These are phyloP conservation scores for Hippocampus zosterae DNA, from an alignment of 2,113 vertebrate genomes.

Conservation along the genomic window DNA sequence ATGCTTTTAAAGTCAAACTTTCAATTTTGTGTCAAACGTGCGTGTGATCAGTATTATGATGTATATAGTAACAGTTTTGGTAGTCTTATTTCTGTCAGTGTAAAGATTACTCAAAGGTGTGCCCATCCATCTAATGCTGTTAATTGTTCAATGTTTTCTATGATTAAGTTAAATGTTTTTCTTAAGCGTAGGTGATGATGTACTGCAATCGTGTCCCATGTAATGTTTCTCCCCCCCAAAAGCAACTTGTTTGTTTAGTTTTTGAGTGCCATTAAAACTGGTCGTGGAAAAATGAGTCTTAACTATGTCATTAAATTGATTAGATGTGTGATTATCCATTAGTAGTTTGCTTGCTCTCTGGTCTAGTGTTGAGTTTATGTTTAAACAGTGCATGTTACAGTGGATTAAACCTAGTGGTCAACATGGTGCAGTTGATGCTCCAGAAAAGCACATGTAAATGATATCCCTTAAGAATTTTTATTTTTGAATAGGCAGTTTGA, in stretches of 20 bases:
- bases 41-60: constrained; percentile 74
- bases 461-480: no score
- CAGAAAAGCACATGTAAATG: no score
- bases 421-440: no score
- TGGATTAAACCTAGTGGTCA: no score
- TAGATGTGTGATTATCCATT: background rate
- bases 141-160: constrained; percentile 44
- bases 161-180: constrained; percentile 54
- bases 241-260: background rate
- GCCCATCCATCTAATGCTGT: constrained; percentile 47
- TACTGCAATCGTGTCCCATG: constrained; percentile 20
- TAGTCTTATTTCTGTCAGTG: constrained; percentile 55
- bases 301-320: background rate
- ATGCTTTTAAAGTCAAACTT: constrained; percentile 53
- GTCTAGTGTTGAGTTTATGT: background rate
- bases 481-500: no score
- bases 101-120: constrained; percentile 42
- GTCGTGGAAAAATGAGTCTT: background rate
- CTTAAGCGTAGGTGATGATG: constrained; percentile 50
- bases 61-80: constrained; percentile 56
- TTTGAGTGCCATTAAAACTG: background rate
- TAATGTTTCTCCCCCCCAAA: constrained; percentile 13
- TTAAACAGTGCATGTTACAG: background rate
- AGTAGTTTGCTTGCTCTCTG: background rate
- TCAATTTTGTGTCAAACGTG: constrained; percentile 38